A percentile compares a stretch with the other conserved stretches of the same genome.
Conservation (phyloP, 92 coral and sea anemone species). For the Bergia sp. region DNA sequence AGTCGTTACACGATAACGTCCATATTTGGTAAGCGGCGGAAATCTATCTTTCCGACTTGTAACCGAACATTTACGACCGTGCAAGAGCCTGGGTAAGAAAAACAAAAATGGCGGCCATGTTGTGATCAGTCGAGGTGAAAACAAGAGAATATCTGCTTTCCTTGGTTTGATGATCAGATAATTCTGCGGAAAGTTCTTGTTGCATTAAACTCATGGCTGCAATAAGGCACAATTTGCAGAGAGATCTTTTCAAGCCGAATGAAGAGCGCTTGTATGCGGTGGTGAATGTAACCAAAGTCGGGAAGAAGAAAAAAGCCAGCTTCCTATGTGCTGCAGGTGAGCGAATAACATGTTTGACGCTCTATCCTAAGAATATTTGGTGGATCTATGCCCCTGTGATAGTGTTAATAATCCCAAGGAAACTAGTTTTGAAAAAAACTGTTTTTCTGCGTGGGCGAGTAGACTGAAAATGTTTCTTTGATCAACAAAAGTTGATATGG, state of each 20-base stretch:
- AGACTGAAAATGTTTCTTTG: too few relatives aligned
- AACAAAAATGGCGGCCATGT: conserved; percentile 54
- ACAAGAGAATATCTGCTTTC: not conserved
- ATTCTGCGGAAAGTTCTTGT: not conserved
- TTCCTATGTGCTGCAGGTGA: conserved; percentile 96
- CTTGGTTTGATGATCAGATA: not conserved
- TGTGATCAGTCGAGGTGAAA: not conserved
- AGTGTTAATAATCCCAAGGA: too few relatives aligned
- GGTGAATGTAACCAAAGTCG: conserved; percentile 93
- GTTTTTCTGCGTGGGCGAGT: too few relatives aligned
- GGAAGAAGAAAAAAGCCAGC: conserved; percentile 98
- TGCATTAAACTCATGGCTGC: conserved; percentile 78
- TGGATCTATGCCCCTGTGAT: too few relatives aligned
- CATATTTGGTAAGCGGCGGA: conserved; percentile 34
- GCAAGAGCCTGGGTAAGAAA: conserved; percentile 28
- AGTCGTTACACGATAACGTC: not conserved
- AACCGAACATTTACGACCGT: not conserved
- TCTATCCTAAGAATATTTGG: not conserved
- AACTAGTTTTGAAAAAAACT: too few relatives aligned
- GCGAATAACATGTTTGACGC: not conserved
- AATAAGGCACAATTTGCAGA: conserved; percentile 92
- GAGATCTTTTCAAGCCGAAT: conserved; percentile 93
- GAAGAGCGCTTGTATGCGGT: conserved; percentile 96
- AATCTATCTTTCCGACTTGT: not conserved
- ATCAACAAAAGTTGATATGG: too few relatives aligned